Conservation (phyloP, 2,888 invertebrate genomes). For the Tetrapedia diversipes region DNA sequence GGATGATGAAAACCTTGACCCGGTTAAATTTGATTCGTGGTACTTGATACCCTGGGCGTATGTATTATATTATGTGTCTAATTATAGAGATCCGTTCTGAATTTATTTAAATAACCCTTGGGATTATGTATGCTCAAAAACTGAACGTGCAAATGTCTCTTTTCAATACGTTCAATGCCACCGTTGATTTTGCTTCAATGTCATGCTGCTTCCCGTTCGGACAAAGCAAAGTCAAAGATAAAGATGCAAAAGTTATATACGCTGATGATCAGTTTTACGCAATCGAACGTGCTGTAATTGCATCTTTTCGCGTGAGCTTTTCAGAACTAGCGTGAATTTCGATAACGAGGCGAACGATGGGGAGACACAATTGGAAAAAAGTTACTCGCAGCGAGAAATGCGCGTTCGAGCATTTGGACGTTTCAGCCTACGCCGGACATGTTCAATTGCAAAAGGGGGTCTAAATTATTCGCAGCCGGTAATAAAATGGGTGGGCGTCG, state of each 20-base stretch:
- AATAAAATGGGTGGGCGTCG: constrained; percentile 27
- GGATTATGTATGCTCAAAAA: not conserved
- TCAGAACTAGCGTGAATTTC: not conserved
- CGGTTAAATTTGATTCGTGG: constrained; percentile 6
- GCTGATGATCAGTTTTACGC: not conserved
- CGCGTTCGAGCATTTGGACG: not conserved
- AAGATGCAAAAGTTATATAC: too few species aligned
- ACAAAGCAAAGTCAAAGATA: too few species aligned
- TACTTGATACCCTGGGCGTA: not conserved
- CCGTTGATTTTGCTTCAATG: too few species aligned
- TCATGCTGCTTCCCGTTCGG: too few species aligned
- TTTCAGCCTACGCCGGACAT: not conserved
- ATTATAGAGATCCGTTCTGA: not conserved
- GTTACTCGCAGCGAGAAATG: constrained; percentile 2
- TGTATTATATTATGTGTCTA: not conserved
- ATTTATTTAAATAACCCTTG: not conserved
- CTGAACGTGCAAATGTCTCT: not conserved
- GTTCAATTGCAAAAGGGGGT: constrained; percentile 21
- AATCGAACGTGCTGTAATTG: not conserved
- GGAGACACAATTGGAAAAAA: not conserved
- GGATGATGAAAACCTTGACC: constrained; percentile 4
- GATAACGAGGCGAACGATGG: accelerated
- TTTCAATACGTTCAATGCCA: constrained; percentile 6
- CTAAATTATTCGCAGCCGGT: constrained; percentile 18
- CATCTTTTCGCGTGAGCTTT: not conserved